Conservation (phyloP, 2,888 invertebrate species). For the Scrobipalpa atriplicella region DNA sequence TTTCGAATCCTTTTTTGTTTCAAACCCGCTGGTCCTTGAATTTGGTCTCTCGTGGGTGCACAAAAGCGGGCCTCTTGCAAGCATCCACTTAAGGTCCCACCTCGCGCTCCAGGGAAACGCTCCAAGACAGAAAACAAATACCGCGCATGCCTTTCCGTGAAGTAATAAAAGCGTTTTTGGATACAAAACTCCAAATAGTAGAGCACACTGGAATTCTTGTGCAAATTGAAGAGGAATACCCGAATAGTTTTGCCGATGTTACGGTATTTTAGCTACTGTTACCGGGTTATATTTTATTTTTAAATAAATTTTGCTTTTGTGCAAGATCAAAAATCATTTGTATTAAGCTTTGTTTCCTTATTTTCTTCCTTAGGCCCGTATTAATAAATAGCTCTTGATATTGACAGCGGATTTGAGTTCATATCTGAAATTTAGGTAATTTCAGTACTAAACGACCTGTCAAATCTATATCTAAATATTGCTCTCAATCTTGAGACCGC, state of each 20-base stretch:
- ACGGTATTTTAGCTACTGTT: conserved; percentile 20
- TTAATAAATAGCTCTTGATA: too few species aligned
- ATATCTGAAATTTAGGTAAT: too few species aligned
- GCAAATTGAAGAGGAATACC: conserved; percentile 17
- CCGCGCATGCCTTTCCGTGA: conserved; percentile 5
- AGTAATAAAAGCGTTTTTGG: conserved; percentile 28
- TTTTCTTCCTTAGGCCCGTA: too few species aligned
- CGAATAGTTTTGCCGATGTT: conserved; percentile 6
- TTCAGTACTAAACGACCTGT: too few species aligned
- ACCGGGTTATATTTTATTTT: not conserved
- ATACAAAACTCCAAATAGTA: conserved; percentile 21
- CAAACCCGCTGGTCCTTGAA: not conserved
- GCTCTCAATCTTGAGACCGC: too few species aligned
- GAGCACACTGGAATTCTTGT: conserved; percentile 15
- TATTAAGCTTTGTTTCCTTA: too few species aligned
- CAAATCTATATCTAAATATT: too few species aligned
- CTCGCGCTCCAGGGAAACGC: conserved; percentile 16
- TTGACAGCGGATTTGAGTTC: too few species aligned
- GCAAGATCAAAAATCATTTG: not conserved
- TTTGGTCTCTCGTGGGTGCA: not conserved
- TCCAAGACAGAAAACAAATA: conserved; percentile 28
- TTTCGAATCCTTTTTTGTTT: not conserved
- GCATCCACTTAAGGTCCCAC: conserved; percentile 17
- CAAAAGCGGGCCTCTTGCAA: not conserved
- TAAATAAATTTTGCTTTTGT: not conserved